Base-by-base conservation (phyloP, 2,113 vertebrate genomes). In the Otus sunia region DNA sequence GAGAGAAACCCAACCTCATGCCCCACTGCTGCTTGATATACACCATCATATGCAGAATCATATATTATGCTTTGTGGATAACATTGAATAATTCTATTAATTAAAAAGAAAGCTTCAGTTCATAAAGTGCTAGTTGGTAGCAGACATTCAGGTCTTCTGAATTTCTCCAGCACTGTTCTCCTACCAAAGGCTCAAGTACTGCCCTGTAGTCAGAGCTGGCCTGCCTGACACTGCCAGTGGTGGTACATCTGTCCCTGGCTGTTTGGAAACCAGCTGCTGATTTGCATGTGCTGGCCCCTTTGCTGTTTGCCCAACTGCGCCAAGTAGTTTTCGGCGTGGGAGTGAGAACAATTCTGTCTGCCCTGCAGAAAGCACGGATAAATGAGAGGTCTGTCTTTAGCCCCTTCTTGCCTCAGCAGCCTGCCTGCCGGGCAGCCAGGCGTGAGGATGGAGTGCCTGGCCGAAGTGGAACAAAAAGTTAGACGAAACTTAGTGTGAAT, bases 201-300 rank as follows among this genome's bases (percentile, higher is more conserved):
- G 60, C 59, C 60, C 47, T 63, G 2, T 5, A 72, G 67, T 34
- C 30, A 88, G 83, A 68, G 56, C 73, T 78, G 58, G 39, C 34
- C 72, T 91, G 52, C 56, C 79, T 63, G 59, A 12, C 71, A 76
- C 64, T 92, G 63, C 78, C 78, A 8, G 59, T 41, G 85, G 30
- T 47, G 90, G 41, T 94, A 55, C 60, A 36, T 95, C 72, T 82
- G 75, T 88, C 86, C 83, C 76, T 60, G 76, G 22, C 27, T 72
- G 30, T 89, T 91, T 66, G 87, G 80, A 79, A 95, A 43, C 39
- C 73, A 97, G 95, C 91, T 85, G 91, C 92, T 68, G 80, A 78
- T 94, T 68, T 93, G 90, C 64, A 47, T 71, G 30, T 4, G 3
- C 64, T 86, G 85, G 50, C 72, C 78, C 58, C 74, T 88, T 88